Evolutionary conservation across 2,888 invertebrate species (phyloP), one percentile per base, ranked within the genome.

Genomic region (Exephanes ischioxanthus): DNA sequence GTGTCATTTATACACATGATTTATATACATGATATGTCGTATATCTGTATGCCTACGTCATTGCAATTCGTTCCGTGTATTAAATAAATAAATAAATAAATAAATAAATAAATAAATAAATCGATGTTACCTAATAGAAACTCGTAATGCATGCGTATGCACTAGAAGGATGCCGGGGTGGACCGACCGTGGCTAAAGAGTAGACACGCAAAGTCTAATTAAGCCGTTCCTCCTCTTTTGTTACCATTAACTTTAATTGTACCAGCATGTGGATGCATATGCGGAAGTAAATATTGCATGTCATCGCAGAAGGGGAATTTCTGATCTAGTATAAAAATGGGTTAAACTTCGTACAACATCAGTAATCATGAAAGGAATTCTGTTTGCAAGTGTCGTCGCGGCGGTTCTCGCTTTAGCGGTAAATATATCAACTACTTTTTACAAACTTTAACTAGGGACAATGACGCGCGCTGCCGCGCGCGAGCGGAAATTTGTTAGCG

Each of bases 321-420:
- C 26, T 70, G 61, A 30, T 70, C 9, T 37, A 30, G 30, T 77
- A 77, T 82, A 77, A 77, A 84, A 81, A 77, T 67, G 58, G 26
- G 22, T 48, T 7, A 19, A 11, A 11, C 19, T 19, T 16, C 41
- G 26, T 19, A 45, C 66, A 45, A 66, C 80, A 66, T 11, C 30
- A 79, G 22, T 30, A 82, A 73, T 61, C 77, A 84, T 84, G 81
- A 84, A 84, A 72, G 48, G 41, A 26, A 26, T 84, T 53, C 71
- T 81, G 41, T 53, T 84, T 5, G 61, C 72, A 41, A 68, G 30
- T 81, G 72, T 84, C 61, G 19, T 72, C 2, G 71, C 84, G 11
- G 72, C 61, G 51, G 30, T 84, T 41, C 51, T 80, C 51, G 84
- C 72, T 53, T 61, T 73, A 58, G 58, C 81, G 66, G 84, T 84